Conservation (phyloP, 2,113 vertebrate genomes). For the Picathartes gymnocephalus region DNA sequence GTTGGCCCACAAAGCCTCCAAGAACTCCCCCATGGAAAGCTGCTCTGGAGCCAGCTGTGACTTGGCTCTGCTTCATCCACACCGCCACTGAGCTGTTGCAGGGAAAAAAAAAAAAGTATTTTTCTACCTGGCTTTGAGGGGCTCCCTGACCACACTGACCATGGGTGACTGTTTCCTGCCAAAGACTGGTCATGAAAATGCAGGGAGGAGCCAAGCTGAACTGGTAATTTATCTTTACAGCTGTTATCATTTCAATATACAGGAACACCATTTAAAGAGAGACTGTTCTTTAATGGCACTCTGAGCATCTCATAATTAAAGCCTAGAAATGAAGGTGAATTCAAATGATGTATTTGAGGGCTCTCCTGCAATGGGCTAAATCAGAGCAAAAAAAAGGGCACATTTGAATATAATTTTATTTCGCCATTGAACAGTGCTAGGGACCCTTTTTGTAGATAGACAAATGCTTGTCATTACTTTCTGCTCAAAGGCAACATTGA, state of each 20-base stretch:
- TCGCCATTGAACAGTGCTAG: constrained; percentile 2
- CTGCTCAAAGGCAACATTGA: constrained; percentile 57
- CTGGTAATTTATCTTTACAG: not conserved
- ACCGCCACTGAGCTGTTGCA: not conserved
- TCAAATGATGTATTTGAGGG: not conserved
- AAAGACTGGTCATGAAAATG: not conserved
- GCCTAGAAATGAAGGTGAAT: not conserved
- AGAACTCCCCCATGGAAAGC: not conserved
- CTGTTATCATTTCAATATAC: not conserved
- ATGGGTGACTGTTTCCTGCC: not conserved
- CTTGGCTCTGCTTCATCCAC: not conserved
- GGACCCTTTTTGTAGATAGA: constrained; percentile 36
- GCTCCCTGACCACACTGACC: not conserved
- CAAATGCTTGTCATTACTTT: constrained; percentile 50
- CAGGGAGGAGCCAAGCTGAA: not conserved
- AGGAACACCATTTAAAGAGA: not conserved
- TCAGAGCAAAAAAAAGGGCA: not conserved
- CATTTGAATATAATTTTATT: not conserved
- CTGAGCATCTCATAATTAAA: not conserved
- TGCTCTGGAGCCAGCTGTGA: not conserved
- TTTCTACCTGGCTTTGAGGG: not conserved
- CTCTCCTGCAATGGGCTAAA: not conserved
- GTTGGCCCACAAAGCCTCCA: not conserved
- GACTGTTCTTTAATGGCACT: not conserved
- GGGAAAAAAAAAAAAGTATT: not conserved